These are phyloP conservation scores for Thymallus thymallus DNA, from an alignment of 2,113 vertebrate genomes.

Conservation along the genomic window DNA sequence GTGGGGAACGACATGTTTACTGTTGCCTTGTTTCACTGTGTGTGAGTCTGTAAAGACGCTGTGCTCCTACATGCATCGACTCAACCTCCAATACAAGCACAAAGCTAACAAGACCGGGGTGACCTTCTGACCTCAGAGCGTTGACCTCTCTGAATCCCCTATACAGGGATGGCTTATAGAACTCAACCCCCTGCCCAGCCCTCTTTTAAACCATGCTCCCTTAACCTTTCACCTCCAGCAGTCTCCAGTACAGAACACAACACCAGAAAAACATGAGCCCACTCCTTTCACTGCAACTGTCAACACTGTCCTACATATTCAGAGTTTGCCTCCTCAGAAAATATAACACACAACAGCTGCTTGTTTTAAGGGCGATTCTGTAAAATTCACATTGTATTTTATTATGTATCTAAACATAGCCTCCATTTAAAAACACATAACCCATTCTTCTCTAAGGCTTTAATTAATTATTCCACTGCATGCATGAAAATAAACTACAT, in stretches of 20 bases:
- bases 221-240: slow-evolving; percentile 46
- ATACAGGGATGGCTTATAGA: slow-evolving; percentile 31
- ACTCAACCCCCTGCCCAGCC: slow-evolving; percentile 26
- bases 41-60: neutral
- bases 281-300: slow-evolving; percentile 15
- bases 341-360: too few species aligned
- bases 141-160: slow-evolving; percentile 15
- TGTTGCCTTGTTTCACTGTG: slow-evolving; percentile 27
- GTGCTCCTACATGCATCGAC: slow-evolving; percentile 6
- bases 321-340: neutral
- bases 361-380: too few species aligned
- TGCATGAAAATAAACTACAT: too few species aligned
- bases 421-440: slow-evolving; percentile 13
- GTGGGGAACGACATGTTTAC: neutral
- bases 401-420: neutral
- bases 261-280: slow-evolving; percentile 20
- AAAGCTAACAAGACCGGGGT: neutral
- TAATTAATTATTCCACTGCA: neutral
- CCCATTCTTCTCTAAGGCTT: slow-evolving; percentile 4
- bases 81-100: slow-evolving; percentile 18
- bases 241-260: slow-evolving; percentile 32
- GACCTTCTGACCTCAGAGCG: slow-evolving; percentile 15
- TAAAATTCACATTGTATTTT: slow-evolving; percentile 15
- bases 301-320: slow-evolving; percentile 28
- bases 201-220: slow-evolving; percentile 44